Base-by-base conservation (phyloP, 2,113 vertebrate species). In the Casuarius casuarius region DNA sequence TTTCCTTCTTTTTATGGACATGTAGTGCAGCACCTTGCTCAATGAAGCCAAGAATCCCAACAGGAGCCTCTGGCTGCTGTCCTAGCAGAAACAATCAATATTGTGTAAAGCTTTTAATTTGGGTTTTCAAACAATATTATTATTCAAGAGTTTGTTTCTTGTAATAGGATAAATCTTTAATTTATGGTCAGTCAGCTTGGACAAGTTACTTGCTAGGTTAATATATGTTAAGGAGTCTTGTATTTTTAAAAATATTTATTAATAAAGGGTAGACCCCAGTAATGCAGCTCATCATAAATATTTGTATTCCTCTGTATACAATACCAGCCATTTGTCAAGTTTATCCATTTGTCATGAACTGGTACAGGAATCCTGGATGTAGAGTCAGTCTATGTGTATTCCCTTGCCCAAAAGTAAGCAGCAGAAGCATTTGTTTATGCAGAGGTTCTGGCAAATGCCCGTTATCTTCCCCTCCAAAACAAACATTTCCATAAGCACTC, bases 371-470 rank as follows among this genome's bases (percentile, higher is more conserved):
- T 92, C 85, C 52, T 84, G 70, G 20, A 58, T 87, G 10, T 83
- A 49, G 28, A 86, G 49, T 91, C 35, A 28, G 35, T 38, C 49
- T 70, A 18, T 40, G 16, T 48, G 16, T 51, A 48, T 9, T 63
- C 51, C 12, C 42, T 90, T 77, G 67, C 19, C 35, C 90, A 72
- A 88, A 96, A 94, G 89, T 94, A 96, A 81, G 56, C 68, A 74
- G 15, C 38, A 88, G 56, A 86, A 72, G 51, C 44, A 61, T 84
- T 92, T 92, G 42, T 76, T 86, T 84, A 48, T 84, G 72, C 40
- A 66, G 52, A 9, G 6, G 8, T 92, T 87, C 62, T 95, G 52
- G 66, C 23, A 93, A 94, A 73, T 49, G n/a, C 56, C 65, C 71
- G 5, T 38, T 31, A 10, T 74, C 51, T 81, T 75, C 65, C 56